Evolutionary conservation across 2,888 invertebrate genomes (phyloP), one percentile per base, ranked within the genome.

Genomic region (Parelbella ahira): DNA sequence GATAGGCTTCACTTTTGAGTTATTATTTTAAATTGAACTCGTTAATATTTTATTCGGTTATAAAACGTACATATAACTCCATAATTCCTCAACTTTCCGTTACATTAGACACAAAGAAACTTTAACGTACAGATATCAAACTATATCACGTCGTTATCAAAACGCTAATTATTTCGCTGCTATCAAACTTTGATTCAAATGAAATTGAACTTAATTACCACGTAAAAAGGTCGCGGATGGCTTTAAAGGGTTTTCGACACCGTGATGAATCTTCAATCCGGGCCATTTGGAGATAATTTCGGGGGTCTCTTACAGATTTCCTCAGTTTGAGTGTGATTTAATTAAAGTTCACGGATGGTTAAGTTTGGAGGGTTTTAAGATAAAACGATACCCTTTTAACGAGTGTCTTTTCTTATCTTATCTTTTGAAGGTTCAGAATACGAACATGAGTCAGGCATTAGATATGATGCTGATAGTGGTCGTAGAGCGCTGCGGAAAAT

Each of bases 251-350:
- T 32, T n/a, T 7, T 4, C 1, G 28, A 23, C 8, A 33, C 28
- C 20, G 21, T 28, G 34, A 42, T 27, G 27, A 34, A 21, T 42
- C 33, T 38, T 15, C 33, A 32, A 13, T 23, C 32, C 24, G 15
- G 25, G 13, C 27, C 20, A 12, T 41, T 38, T 41, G 15, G 19
- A 25, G 41, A 33, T 41, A 41, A 41, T 41, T 37, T 33, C 9
- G 7, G 32, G 32, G 33, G 25, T 41, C 19, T 27, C 27, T 33
- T 27, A 20, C 32, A 20, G 20, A 33, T 33, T 41, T 32, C 19
- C 12, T 27, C 20, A 15, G 11, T 37, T 12, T 27, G 5, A 19
- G 8, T 9, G 25, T 27, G 27, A 41, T 41, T 41, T 41, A 41
- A 41, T 41, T 33, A 41, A 41, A 33, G 25, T 33, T 25, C 12